Conservation (phyloP, 2,113 vertebrate genomes). For the Cyprinodon variegatus region DNA sequence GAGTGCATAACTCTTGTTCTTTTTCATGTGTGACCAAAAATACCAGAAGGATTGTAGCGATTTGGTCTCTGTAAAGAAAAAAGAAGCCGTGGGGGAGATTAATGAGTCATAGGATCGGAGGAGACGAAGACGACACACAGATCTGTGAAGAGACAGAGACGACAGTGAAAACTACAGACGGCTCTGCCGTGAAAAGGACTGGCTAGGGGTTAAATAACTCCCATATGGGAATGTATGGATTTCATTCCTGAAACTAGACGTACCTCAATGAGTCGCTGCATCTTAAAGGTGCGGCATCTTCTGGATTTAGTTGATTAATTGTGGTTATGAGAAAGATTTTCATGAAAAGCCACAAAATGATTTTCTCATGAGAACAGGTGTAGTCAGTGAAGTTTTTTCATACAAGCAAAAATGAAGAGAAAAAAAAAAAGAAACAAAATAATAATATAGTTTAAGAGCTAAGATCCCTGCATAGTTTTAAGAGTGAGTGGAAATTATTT, state of each 20-base stretch:
- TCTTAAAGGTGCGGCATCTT: background rate
- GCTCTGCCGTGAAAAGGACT: slow-evolving; percentile 41
- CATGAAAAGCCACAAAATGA: background rate
- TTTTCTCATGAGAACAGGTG: slow-evolving; percentile 5
- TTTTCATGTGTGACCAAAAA: slow-evolving; percentile 41
- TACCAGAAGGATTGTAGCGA: slow-evolving; percentile 38
- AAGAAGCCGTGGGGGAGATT: slow-evolving; percentile 53
- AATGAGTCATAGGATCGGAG: slow-evolving; percentile 72
- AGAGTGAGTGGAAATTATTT: background rate
- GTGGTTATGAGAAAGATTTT: background rate
- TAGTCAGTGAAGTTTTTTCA: slow-evolving; percentile 12
- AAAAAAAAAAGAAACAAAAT: background rate
- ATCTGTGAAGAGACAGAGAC: slow-evolving; percentile 52
- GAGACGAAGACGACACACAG: slow-evolving; percentile 48
- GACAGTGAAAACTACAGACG: slow-evolving; percentile 48
- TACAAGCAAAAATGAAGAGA: slow-evolving; percentile 12
- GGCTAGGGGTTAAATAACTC: slow-evolving; percentile 28
- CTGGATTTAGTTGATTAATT: background rate
- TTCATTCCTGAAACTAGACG: slow-evolving; percentile 33
- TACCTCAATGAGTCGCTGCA: slow-evolving; percentile 27
- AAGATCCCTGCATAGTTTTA: background rate
- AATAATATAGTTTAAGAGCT: background rate
- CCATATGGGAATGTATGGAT: slow-evolving; percentile 54
- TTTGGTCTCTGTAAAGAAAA: slow-evolving; percentile 44
- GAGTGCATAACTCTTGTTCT: background rate